A percentile compares a stretch with the other conserved stretches of the same genome.
Evolutionary conservation across 1,140 invertebrate species (phyloP).

Genomic region (Lepidurus apus): DNA sequence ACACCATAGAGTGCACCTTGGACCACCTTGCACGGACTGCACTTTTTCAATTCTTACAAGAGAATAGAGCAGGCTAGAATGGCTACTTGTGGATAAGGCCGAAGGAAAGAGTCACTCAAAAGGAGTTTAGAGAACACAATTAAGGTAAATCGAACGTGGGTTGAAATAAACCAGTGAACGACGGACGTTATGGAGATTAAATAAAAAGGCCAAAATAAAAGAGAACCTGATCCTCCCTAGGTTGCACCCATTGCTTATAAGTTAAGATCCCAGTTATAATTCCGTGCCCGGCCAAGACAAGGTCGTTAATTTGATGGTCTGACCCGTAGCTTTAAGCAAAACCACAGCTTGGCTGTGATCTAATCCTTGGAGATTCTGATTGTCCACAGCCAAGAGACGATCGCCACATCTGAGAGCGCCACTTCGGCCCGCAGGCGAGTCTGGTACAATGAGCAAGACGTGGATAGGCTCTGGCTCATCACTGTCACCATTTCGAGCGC

Average conservation of each 20-base stretch:
- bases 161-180: neutral
- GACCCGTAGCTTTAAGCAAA: slow-evolving; percentile 47
- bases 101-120: neutral
- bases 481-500: slow-evolving; percentile 34
- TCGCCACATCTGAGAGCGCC: slow-evolving; percentile 51
- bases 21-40: no score
- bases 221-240: neutral
- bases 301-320: slow-evolving; percentile 50
- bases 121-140: neutral
- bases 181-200: neutral
- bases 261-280: slow-evolving; percentile 37
- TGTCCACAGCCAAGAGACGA: slow-evolving; percentile 50
- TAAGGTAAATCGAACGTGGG: neutral
- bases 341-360: slow-evolving; percentile 48
- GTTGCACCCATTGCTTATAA: neutral
- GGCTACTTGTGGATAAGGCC: no score
- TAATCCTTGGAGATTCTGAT: slow-evolving; percentile 47
- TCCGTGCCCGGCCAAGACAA: slow-evolving; percentile 45
- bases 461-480: slow-evolving; percentile 47
- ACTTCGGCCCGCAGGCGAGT: slow-evolving; percentile 50
- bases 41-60: no score
- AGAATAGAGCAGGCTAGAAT: no score
- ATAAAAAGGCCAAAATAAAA: neutral
- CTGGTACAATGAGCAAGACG: slow-evolving; percentile 50
- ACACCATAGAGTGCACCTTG: no score